Base-by-base conservation (phyloP, 2,113 vertebrate genomes). In the Tachysurus fulvidraco region DNA sequence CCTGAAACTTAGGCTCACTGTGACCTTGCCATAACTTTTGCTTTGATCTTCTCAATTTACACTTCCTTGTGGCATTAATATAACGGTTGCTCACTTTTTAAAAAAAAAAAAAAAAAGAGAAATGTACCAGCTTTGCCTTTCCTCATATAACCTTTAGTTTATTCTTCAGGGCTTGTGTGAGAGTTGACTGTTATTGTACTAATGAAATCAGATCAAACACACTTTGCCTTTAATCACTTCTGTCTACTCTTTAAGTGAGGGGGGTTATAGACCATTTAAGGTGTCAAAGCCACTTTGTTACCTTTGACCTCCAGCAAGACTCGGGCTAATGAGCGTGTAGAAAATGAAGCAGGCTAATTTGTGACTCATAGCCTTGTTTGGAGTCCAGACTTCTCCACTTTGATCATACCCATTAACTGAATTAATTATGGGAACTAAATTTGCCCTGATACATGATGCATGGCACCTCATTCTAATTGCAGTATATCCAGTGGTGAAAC, bases 271-370 rank as follows among this genome's bases (percentile, higher is more conserved):
- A 67, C 25, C 57, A 46, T 84, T 87, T 80, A 23, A 79, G 41
- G 71, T 85, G 79, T 85, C 78, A 76, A 62, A 83, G 76, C 17
- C 44, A 73, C 73, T 41, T 80, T 65, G 50, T 81, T 83, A 91
- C 88, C 88, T 89, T 86, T 89, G 77, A 83, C 84, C 85, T 86
- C 65, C 23, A 84, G 36, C n/a, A 52, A 78, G 60, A 52, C 36
- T 12, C 62, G 23, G 82, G 85, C 21, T 90, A 92, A 91, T 88
- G 76, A 91, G 87, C 71, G 60, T 84, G 89, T 89, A 83, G 79
- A 86, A 89, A 84, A 50, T 60, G n/a, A 84, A 77, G 76, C 44
- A 60, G 69, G 77, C 65, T 80, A 87, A 84, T 89, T 80, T 62
- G 60, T 85, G 79, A 86, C 85, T 71, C 65, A 8, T 57, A 64